Percentiles rank a stretch among this genome's conserved stretches.
Evolutionary conservation across 2,888 invertebrate species (phyloP).

Genomic region (Trichopria drosophilae): DNA sequence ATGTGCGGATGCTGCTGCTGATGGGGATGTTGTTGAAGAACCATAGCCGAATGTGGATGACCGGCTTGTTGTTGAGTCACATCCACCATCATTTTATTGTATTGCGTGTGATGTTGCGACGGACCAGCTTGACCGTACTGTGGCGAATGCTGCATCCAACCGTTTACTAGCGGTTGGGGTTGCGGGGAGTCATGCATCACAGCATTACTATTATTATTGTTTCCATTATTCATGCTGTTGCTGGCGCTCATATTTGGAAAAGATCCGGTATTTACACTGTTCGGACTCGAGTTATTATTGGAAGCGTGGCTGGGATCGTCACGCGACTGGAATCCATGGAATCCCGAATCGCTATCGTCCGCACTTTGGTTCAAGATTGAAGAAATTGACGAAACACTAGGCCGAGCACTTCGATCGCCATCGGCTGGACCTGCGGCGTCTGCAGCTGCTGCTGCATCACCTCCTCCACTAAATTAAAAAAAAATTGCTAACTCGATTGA

Average conservation of each 20-base stretch:
- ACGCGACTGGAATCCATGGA: conserved; percentile 55
- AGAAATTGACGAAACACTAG: conserved; percentile 55
- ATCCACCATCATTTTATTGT: conserved; percentile 27
- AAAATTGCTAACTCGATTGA: conserved; percentile 6
- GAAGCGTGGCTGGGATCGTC: conserved; percentile 54
- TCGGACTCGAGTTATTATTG: conserved; percentile 54
- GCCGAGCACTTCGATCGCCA: conserved; percentile 51
- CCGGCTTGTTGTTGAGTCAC: conserved; percentile 35
- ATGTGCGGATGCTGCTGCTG: conserved; percentile 32
- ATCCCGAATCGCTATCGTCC: conserved; percentile 59
- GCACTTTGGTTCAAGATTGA: conserved; percentile 55
- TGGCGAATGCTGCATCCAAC: conserved; percentile 47
- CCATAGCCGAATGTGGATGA: conserved; percentile 28
- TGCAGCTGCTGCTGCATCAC: conserved; percentile 42
- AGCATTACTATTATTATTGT: conserved; percentile 32
- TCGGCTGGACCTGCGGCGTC: conserved; percentile 44
- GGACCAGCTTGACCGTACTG: conserved; percentile 42
- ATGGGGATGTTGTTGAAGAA: conserved; percentile 36
- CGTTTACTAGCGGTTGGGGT: conserved; percentile 45
- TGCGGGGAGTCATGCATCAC: conserved; percentile 31
- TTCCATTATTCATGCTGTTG: conserved; percentile 41
- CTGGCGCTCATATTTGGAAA: conserved; percentile 48
- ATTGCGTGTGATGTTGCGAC: conserved; percentile 27
- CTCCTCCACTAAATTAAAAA: conserved; percentile 36
- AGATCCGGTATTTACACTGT: conserved; percentile 51